Percentiles rank a stretch among this genome's conserved stretches.
These are phyloP conservation scores for Epistrophe eligans DNA, from an alignment of 2,888 invertebrate genomes.

Conservation along the genomic window DNA sequence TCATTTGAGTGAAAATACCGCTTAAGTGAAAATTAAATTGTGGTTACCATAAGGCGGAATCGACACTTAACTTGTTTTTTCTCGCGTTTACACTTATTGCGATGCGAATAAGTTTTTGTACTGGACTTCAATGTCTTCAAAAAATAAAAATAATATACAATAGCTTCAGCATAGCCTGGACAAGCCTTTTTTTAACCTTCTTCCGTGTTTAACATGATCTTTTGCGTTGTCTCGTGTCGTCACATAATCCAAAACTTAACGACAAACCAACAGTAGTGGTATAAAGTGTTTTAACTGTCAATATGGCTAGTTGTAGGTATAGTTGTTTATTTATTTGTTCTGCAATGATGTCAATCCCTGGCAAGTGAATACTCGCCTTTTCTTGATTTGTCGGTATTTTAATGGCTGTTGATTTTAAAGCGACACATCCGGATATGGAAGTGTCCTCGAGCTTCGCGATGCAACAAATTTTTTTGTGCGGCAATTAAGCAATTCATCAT, in stretches of 20 bases:
- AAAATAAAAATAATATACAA: too few species aligned
- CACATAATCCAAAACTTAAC: background rate
- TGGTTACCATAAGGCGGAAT: too few species aligned
- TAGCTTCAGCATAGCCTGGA: background rate
- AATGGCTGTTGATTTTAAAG: slow-evolving; percentile 20
- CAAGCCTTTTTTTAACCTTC: background rate
- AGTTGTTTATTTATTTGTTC: background rate
- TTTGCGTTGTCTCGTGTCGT: background rate
- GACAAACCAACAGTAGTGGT: background rate
- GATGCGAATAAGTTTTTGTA: too few species aligned
- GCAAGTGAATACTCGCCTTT: background rate
- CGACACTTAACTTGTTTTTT: too few species aligned
- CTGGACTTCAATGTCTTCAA: too few species aligned
- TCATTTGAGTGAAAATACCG: too few species aligned
- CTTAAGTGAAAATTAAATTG: too few species aligned
- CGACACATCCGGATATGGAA: slow-evolving; percentile 57
- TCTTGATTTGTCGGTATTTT: background rate
- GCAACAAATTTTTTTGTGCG: slow-evolving; percentile 48
- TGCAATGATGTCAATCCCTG: background rate
- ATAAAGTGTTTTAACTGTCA: background rate
- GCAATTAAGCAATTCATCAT: slow-evolving; percentile 51
- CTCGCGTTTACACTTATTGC: too few species aligned
- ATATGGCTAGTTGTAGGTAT: too few species aligned
- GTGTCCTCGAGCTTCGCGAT: slow-evolving; percentile 48
- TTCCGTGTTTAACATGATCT: background rate